Conservation (phyloP, 2,888 invertebrate genomes). For the Agrotis clavis region DNA sequence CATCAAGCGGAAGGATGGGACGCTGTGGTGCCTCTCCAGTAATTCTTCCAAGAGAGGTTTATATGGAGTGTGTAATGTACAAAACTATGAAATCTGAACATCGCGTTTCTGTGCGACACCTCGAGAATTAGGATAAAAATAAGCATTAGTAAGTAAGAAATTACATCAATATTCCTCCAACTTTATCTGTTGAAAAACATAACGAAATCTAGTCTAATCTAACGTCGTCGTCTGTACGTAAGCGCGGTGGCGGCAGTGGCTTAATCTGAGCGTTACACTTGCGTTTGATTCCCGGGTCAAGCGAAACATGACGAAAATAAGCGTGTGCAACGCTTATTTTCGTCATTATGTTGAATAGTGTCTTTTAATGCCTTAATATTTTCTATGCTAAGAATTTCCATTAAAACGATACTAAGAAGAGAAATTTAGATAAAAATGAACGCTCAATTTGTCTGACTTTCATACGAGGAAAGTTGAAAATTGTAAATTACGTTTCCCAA, state of each 20-base stretch:
- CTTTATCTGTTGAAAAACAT: neutral
- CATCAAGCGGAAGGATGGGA: too few relatives aligned
- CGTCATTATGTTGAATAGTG: too few relatives aligned
- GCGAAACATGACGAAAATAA: too few relatives aligned
- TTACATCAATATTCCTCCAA: conserved; percentile 10
- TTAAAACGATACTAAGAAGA: too few relatives aligned
- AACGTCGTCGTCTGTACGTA: too few relatives aligned
- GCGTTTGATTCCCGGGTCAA: neutral
- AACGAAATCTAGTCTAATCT: too few relatives aligned
- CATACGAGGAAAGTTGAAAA: neutral
- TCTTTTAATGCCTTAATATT: too few relatives aligned
- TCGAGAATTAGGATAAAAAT: conserved; percentile 30
- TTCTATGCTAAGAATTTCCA: too few relatives aligned
- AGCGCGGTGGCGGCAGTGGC: neutral
- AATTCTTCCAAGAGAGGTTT: too few relatives aligned
- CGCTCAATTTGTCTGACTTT: conserved; percentile 5
- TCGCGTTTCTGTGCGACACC: conserved; percentile 22
- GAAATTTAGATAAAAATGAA: neutral
- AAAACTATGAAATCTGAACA: conserved; percentile 18
- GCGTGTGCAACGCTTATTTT: too few relatives aligned
- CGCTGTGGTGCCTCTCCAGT: too few relatives aligned
- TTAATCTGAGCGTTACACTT: neutral
- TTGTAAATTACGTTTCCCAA: conserved; percentile 2
- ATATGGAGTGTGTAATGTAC: conserved; percentile 4
- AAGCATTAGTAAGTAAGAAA: conserved; percentile 10